Base-by-base conservation (phyloP, 2,113 vertebrate species). In the Callorhinus ursinus region DNA sequence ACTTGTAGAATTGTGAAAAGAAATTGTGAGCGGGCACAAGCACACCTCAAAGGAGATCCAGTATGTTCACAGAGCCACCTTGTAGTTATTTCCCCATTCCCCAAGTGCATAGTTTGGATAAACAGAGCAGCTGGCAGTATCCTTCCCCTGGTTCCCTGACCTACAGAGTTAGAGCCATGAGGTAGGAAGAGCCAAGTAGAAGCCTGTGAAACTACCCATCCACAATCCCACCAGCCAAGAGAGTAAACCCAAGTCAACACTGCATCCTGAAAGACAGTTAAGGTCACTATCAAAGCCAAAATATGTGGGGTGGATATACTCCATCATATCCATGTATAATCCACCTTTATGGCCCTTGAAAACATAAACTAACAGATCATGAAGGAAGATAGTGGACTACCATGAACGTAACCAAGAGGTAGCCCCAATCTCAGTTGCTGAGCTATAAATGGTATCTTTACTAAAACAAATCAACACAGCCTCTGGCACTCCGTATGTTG, bases 401-500 rank as follows among this genome's bases (percentile, higher is more conserved):
- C 14, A 39, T 33, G 71, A 76, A 63, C 63, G 26, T 83, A 95
- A 80, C 49, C 18, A 72, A 93, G 36, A n/a, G 55, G 57, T 53
- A 84, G 33, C n/a, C 46, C 61, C 83, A 76, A 39, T 76, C 83
- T 95, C 28, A 80, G 69, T 46, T 84, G 57, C 89, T 95, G 65
- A 90, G 57, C 67, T 72, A 63, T 26, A 81, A 77, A 13, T 84
- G 55, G 88, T 74, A 53, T 59, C 94, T 95, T 88, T 85, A 92
- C 46, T 96, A 91, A 88, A 96, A 93, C 72, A 94, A 76, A 82
- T 90, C 92, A 93, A 24, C 81, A 96, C 26, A 95, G 97, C 97
- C 90, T 96, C 93, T 89, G 97, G 96, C 86, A 51, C 49, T 96
- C 67, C 31, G 21, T 89, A 80, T 92, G 95, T 86, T 95, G 55